Evolutionary conservation across 2,113 vertebrate genomes (phyloP).

Genomic region (Chloropsis cyanopogon): DNA sequence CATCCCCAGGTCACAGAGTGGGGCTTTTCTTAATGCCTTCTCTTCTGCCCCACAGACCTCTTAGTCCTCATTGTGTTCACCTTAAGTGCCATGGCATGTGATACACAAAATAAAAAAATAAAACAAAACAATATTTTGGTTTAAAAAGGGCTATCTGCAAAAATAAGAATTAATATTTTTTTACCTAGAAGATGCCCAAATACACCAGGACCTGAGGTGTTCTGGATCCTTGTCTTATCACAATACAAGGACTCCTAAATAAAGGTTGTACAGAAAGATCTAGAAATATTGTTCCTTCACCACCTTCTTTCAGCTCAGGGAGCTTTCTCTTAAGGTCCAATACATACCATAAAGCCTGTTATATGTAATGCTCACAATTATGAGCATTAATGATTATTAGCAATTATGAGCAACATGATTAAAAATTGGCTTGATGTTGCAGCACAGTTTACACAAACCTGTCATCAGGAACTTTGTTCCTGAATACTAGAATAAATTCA

Average conservation of each 20-base stretch:
- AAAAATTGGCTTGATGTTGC: not conserved
- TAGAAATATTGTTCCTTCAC: not conserved
- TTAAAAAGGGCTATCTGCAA: not conserved
- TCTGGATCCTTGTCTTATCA: not conserved
- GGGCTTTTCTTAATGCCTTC: not conserved
- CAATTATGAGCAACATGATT: too few relatives aligned
- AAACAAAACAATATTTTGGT: rapidly evolving
- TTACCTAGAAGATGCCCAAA: not conserved
- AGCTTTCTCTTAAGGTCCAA: not conserved
- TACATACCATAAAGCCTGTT: not conserved
- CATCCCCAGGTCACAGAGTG: not conserved
- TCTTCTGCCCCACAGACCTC: not conserved
- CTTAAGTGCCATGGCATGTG: not conserved
- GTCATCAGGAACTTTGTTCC: not conserved
- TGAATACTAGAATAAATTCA: not conserved
- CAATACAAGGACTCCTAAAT: not conserved
- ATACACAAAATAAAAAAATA: not conserved
- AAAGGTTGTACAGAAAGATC: not conserved
- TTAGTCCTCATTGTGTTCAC: not conserved
- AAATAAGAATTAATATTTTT: not conserved
- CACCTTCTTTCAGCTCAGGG: not conserved
- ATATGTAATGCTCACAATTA: not conserved
- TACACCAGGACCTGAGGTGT: not conserved
- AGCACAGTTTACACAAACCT: not conserved
- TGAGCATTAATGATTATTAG: too few relatives aligned